A percentile compares a stretch with the other conserved stretches of the same genome.
phyloP scores from a whole-genome alignment of 2,113 vertebrate species.

The Notiomystis cincta region DNA sequence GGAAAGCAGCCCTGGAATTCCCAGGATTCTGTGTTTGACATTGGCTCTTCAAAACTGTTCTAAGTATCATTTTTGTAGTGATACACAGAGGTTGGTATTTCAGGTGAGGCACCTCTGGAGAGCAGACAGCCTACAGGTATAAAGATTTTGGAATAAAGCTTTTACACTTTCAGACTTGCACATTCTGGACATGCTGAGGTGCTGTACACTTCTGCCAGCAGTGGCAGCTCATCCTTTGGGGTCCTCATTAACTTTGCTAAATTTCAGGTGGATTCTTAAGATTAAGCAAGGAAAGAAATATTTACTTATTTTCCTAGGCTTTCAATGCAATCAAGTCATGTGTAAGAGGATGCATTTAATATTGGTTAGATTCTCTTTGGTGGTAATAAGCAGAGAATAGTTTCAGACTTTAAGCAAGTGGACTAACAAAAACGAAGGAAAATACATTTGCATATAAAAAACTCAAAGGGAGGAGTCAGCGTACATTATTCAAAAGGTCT shows the following conservation, averaged over 20 bases:
- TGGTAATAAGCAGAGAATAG: not conserved
- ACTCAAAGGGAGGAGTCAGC: not conserved
- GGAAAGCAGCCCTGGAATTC: not conserved
- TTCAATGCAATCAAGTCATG: accelerated
- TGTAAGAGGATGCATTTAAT: not conserved
- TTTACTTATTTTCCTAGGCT: not conserved
- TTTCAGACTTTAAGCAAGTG: not conserved
- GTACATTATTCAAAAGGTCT: not conserved
- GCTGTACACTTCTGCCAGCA: not conserved
- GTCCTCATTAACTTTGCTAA: not conserved
- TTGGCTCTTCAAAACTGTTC: not conserved
- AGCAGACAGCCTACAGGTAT: not conserved
- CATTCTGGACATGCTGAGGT: accelerated
- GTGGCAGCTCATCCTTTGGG: not conserved
- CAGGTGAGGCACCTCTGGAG: not conserved
- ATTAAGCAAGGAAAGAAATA: not conserved
- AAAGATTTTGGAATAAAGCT: not conserved
- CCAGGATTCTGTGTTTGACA: not conserved
- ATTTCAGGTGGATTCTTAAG: not conserved
- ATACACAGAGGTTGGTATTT: not conserved
- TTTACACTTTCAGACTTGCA: not conserved
- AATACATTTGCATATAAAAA: not conserved
- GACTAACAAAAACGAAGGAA: not conserved
- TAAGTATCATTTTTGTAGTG: not conserved
- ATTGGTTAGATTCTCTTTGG: not conserved